A percentile compares a stretch with the other conserved stretches of the same genome.
Conservation (phyloP, 1,140 invertebrate species). For the Oppia nitens region DNA sequence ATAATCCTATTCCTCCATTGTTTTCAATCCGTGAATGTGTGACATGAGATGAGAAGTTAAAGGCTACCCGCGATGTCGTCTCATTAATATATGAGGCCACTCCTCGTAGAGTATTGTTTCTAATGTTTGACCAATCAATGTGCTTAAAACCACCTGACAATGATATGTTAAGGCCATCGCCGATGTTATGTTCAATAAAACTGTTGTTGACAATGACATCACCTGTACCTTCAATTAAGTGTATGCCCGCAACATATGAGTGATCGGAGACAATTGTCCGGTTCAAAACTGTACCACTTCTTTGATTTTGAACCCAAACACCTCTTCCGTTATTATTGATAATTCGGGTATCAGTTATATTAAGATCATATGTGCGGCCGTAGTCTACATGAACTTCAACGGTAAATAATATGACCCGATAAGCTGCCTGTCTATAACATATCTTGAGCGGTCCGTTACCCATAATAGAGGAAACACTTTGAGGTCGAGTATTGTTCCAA, state of each 20-base stretch:
- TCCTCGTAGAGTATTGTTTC: slow-evolving; percentile 56
- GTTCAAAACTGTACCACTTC: slow-evolving; percentile 60
- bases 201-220: slow-evolving; percentile 81
- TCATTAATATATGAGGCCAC: slow-evolving; percentile 73
- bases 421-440: slow-evolving; percentile 15
- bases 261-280: slow-evolving; percentile 66
- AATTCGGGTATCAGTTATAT: slow-evolving; percentile 64
- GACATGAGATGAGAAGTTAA: slow-evolving; percentile 34
- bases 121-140: slow-evolving; percentile 56
- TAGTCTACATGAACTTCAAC: slow-evolving; percentile 47
- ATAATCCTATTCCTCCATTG: slow-evolving; percentile 65
- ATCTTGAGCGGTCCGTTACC: slow-evolving; percentile 7
- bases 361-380: slow-evolving; percentile 69
- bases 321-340: slow-evolving; percentile 82
- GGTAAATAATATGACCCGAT: slow-evolving; percentile 49
- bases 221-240: slow-evolving; percentile 65
- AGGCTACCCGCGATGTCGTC: slow-evolving; percentile 54
- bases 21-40: slow-evolving; percentile 68
- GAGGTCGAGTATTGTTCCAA: slow-evolving; percentile 56
- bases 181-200: slow-evolving; percentile 72
- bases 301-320: slow-evolving; percentile 61
- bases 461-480: slow-evolving; percentile 55
- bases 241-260: slow-evolving; percentile 67
- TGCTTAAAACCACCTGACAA: slow-evolving; percentile 76
- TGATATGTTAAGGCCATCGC: slow-evolving; percentile 51